Evolutionary conservation across 2,797 vertebrate genomes (phyloP), one percentile per base, ranked within the genome.

Genomic region (Spinus olivaceus): DNA sequence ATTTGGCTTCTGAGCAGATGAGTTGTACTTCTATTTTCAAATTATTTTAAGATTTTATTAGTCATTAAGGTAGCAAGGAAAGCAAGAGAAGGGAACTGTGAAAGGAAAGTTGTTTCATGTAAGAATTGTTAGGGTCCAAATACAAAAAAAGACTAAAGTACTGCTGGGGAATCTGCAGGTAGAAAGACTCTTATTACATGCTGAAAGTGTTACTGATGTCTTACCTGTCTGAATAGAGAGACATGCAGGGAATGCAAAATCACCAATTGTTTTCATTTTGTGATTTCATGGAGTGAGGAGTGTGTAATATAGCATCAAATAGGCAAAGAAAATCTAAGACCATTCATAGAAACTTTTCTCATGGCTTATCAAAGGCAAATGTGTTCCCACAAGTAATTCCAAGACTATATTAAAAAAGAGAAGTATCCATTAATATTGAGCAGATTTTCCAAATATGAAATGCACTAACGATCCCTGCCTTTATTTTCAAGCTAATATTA

Each of bases 1-100:
- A 72, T 76, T 94, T 70, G 81, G 67, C 86, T 92, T 96, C 91
- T 73, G 11, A 94, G 92, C 69, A 44, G 64, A 94, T 78, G 70
- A 78, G 13, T 39, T 84, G 39, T 73, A 63, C 64, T 69, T 94
- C 94, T 94, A 54, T 95, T 94, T 92, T 88, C 56, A 42, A 88
- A 94, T 92, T 97, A 88, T 73, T 97, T 96, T 94, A 86, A 32
- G 81, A 88, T 96, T 94, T 91, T 78, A 86, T 47, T 80, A 86
- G 30, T 32, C 41, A 81, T 56, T 78, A 54, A 73, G 33, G 37
- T 51, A 82, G 42, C 44, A 81, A 86, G 47, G 67, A 77, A 69
- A 15, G 25, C 2, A 6, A 78, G 12, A 81, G 47, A 92, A 63
- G 28, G 74, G 49, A 89, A 54, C 41, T 12, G 8, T 46, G 71